Percentiles rank a stretch among this genome's conserved stretches.
phyloP scores from a whole-genome alignment of 2,888 invertebrate species.

The Heteromurus nitidus region DNA sequence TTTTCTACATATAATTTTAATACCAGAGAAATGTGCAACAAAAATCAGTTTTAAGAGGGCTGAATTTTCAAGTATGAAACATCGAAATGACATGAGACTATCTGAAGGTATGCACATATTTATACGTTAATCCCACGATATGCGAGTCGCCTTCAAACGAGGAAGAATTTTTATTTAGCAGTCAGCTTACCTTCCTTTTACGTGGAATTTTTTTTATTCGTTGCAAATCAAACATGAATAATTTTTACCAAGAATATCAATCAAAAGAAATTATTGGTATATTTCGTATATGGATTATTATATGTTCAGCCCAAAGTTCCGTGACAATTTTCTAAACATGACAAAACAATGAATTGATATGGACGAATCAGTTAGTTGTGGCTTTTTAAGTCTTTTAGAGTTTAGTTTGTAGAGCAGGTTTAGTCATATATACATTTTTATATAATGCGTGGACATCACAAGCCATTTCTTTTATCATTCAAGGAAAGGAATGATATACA shows the following conservation, averaged over 20 bases:
- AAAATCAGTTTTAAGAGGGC: no score
- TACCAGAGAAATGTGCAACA: not conserved
- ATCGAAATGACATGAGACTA: no score
- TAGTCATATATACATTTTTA: conserved; percentile 2
- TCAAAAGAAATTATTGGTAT: no score
- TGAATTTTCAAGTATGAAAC: no score
- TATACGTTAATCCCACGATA: no score
- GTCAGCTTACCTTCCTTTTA: not conserved
- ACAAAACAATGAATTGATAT: conserved; percentile 42
- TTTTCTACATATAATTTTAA: not conserved
- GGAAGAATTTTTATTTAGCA: no score
- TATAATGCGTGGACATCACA: not conserved
- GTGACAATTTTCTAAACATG: conserved; percentile 60
- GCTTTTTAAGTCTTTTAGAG: conserved; percentile 4
- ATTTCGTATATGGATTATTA: no score
- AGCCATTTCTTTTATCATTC: not conserved
- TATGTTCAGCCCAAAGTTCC: conserved; percentile 57
- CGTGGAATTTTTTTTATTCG: no score
- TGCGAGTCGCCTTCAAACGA: no score
- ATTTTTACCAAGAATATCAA: no score
- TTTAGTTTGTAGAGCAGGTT: not conserved
- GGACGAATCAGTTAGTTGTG: conserved; percentile 42
- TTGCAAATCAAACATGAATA: no score
- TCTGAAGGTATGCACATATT: no score
- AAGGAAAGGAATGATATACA: conserved; percentile 1